phyloP scores from a whole-genome alignment of 2,888 invertebrate species.

The Tyria jacobaeae region DNA sequence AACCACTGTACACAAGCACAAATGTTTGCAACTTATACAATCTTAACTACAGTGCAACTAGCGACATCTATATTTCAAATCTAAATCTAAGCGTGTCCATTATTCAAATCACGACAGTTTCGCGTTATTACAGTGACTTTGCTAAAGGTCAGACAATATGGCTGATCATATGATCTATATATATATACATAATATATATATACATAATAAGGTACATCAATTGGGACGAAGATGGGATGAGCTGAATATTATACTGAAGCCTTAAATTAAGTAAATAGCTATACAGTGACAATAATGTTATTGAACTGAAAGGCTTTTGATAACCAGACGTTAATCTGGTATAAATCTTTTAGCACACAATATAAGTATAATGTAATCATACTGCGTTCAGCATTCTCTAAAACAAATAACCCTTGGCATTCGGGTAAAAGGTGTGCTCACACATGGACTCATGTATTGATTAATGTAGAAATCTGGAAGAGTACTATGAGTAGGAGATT shows the following conservation, averaged over 20 bases:
- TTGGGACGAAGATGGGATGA: not conserved
- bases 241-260: not conserved
- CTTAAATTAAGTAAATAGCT: not conserved
- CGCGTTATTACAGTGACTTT: not conserved
- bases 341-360: no score
- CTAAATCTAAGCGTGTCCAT: not conserved
- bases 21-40: slow-evolving; percentile 6
- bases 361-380: no score
- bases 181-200: slow-evolving; percentile 2
- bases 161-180: not conserved
- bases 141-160: not conserved
- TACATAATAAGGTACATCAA: not conserved
- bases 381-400: no score
- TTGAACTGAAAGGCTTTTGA: not conserved
- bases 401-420: no score
- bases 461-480: no score
- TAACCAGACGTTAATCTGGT: no score
- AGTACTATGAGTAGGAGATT: no score
- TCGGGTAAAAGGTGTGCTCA: no score
- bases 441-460: no score
- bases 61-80: slow-evolving; percentile 13
- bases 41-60: not conserved
- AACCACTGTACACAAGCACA: not conserved
- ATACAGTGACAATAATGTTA: not conserved
- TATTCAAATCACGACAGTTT: not conserved